A percentile compares a stretch with the other conserved stretches of the same genome.
Conservation (phyloP, 2,888 invertebrate genomes). For the Spisula subtruncata region DNA sequence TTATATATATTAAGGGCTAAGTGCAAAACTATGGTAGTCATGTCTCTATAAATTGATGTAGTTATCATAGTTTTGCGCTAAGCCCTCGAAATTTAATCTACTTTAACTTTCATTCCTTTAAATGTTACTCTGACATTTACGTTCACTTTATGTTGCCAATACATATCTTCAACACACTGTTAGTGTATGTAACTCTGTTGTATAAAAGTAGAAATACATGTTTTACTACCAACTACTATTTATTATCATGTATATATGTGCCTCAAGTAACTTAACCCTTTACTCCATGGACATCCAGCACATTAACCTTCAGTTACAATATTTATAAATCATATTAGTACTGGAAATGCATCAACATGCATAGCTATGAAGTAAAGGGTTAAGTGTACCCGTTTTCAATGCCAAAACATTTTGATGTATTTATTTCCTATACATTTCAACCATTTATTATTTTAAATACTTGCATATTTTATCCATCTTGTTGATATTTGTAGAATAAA, state of each 20-base stretch:
- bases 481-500: no score
- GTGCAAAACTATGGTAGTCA: no score
- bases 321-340: no score
- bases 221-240: background rate
- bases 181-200: background rate
- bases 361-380: no score
- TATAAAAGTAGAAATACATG: background rate
- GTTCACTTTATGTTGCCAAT: background rate
- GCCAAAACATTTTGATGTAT: conserved; percentile 13
- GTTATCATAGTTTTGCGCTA: no score
- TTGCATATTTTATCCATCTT: no score
- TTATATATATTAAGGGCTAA: no score
- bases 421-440: conserved; percentile 1
- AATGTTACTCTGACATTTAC: background rate
- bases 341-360: no score
- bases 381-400: background rate
- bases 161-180: background rate
- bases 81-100: background rate
- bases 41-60: no score
- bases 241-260: background rate
- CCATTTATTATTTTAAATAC: background rate
- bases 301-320: no score
- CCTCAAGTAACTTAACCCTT: background rate
- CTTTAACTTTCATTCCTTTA: no score
- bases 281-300: no score